A percentile compares a stretch with the other conserved stretches of the same genome.
Evolutionary conservation across 2,888 invertebrate genomes (phyloP).

Genomic region (Cataglyphis cursor): DNA sequence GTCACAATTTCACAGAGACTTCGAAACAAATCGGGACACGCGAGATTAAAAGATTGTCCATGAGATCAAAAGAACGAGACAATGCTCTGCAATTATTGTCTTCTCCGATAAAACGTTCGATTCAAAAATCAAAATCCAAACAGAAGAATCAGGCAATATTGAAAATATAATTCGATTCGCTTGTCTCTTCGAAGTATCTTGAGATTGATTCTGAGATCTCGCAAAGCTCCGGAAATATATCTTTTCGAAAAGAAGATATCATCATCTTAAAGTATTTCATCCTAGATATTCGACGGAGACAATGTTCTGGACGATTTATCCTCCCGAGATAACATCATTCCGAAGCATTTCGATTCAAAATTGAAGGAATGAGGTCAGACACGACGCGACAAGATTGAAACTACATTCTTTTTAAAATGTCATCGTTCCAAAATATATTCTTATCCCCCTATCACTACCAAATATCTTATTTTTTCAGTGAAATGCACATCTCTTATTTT

Average conservation of each 20-base stretch:
- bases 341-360: neutral
- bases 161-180: neutral
- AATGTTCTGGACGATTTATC: neutral
- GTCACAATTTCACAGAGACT: conserved; percentile 10
- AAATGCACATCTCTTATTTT: neutral
- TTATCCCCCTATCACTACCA: neutral
- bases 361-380: neutral
- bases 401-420: conserved; percentile 16
- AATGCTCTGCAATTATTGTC: neutral
- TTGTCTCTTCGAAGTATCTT: neutral
- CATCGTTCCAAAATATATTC: neutral
- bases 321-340: neutral
- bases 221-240: neutral
- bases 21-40: conserved; percentile 14
- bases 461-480: neutral
- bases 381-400: neutral
- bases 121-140: neutral
- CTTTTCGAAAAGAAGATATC: neutral
- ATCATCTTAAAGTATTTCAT: neutral
- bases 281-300: neutral
- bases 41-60: neutral
- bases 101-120: neutral
- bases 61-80: neutral
- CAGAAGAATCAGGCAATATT: neutral
- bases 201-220: neutral